phyloP scores from a whole-genome alignment of 2,888 invertebrate species.

The Zaprionus bogoriensis region DNA sequence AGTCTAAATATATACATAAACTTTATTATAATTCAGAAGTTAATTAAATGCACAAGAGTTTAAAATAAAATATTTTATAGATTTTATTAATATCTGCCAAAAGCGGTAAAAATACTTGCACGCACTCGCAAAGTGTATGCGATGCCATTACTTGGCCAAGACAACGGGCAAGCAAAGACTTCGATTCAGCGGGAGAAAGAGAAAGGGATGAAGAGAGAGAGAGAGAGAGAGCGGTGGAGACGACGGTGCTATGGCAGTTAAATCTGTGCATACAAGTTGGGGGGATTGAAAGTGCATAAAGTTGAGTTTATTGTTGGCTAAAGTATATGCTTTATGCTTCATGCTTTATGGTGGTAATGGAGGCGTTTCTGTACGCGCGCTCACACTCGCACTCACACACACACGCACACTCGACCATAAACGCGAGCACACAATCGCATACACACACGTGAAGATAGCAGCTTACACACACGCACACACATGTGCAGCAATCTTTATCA shows the following conservation, averaged over 20 bases:
- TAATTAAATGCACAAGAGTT: no score
- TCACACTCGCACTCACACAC: background rate
- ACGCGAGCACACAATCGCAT: background rate
- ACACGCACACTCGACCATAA: background rate
- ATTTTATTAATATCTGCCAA: background rate
- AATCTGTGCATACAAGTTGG: slow-evolving; percentile 80
- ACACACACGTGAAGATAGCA: no score
- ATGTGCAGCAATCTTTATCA: slow-evolving; percentile 67
- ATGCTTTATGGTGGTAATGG: slow-evolving; percentile 71
- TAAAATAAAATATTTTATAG: background rate
- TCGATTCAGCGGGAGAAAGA: background rate
- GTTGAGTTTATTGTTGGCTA: slow-evolving; percentile 78
- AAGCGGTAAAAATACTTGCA: background rate
- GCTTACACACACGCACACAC: slow-evolving; percentile 8
- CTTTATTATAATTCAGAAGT: no score
- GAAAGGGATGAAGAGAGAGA: background rate
- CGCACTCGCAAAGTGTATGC: background rate
- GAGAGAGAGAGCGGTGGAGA: background rate
- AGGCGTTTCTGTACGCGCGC: slow-evolving; percentile 33
- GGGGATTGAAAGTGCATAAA: slow-evolving; percentile 79
- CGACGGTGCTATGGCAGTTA: slow-evolving; percentile 48
- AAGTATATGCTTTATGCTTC: slow-evolving; percentile 73
- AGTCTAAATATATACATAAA: no score
- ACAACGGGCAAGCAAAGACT: slow-evolving; percentile 36
- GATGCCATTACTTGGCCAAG: slow-evolving; percentile 24